These are phyloP conservation scores for Mesopsocus fuscifrons DNA, from an alignment of 2,888 invertebrate genomes.

Conservation along the genomic window DNA sequence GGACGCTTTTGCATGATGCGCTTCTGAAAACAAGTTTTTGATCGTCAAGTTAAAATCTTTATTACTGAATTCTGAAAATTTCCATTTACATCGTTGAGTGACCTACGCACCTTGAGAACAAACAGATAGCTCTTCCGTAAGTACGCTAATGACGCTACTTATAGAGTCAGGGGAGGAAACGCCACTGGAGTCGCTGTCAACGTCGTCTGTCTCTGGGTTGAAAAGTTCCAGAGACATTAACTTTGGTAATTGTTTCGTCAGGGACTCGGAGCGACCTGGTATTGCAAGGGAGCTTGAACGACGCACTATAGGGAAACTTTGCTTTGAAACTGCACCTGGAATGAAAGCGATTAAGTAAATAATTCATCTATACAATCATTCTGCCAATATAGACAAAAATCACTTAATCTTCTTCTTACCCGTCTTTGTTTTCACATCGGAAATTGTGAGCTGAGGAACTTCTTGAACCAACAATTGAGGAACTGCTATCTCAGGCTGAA, in stretches of 20 bases:
- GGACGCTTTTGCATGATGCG: conserved; percentile 2
- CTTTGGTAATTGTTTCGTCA: conserved; percentile 44
- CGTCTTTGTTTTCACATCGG: too few relatives aligned
- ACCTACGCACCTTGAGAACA: conserved; percentile 6
- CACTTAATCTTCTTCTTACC: too few relatives aligned
- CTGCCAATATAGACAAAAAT: too few relatives aligned
- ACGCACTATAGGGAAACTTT: conserved; percentile 45
- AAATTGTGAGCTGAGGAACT: too few relatives aligned
- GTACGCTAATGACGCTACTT: conserved; percentile 67
- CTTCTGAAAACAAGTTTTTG: conserved; percentile 6
- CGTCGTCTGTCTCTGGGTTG: conserved; percentile 78
- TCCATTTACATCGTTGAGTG: too few relatives aligned
- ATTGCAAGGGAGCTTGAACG: conserved; percentile 33
- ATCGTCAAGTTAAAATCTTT: too few relatives aligned
- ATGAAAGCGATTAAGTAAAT: too few relatives aligned
- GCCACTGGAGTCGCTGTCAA: conserved; percentile 76
- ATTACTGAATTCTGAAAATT: too few relatives aligned
- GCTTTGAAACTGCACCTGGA: conserved; percentile 2
- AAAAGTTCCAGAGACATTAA: conserved; percentile 64
- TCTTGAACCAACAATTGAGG: too few relatives aligned
- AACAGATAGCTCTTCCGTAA: conserved; percentile 32
- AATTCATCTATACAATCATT: too few relatives aligned
- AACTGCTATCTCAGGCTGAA: too few relatives aligned
- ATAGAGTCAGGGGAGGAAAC: conserved; percentile 76
- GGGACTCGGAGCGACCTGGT: conserved; percentile 34